Evolutionary conservation across 1,140 invertebrate genomes (phyloP).

Genomic region (Cecropterus lyciades): DNA sequence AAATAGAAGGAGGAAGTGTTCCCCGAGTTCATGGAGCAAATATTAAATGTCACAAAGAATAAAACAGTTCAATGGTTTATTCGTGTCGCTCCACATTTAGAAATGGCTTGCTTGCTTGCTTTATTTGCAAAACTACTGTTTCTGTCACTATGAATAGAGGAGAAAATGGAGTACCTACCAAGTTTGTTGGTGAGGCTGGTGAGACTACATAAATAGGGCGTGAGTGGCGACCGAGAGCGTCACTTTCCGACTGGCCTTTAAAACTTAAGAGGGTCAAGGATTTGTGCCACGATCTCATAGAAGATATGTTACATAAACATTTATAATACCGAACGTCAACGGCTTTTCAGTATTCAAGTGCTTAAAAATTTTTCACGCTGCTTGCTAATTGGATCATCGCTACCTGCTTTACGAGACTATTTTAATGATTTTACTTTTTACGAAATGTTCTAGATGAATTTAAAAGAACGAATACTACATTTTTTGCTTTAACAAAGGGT

Average conservation of each 20-base stretch:
- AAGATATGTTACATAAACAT: constrained; percentile 31
- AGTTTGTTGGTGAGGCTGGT: constrained; percentile 15
- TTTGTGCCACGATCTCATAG: constrained; percentile 48
- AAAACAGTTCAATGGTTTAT: constrained; percentile 6
- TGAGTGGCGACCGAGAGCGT: constrained; percentile 20
- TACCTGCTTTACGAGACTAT: neutral
- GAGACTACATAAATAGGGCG: constrained; percentile 31
- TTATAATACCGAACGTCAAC: constrained; percentile 29
- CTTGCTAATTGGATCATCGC: constrained; percentile 17
- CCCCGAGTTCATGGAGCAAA: neutral
- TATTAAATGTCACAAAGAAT: neutral
- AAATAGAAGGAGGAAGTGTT: neutral
- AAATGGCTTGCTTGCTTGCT: constrained; percentile 18
- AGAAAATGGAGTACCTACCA: constrained; percentile 21
- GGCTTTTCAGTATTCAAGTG: constrained; percentile 28
- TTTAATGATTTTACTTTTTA: constrained; percentile 4
- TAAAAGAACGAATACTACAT: neutral
- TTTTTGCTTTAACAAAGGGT: neutral
- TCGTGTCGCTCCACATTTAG: constrained; percentile 5
- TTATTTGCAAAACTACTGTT: constrained; percentile 23
- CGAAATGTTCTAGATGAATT: neutral
- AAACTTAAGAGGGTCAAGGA: constrained; percentile 56
- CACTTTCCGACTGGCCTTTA: constrained; percentile 46
- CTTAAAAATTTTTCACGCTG: constrained; percentile 12
- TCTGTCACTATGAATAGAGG: constrained; percentile 22